phyloP scores from a whole-genome alignment of 2,888 invertebrate species.

The Argyresthia goedartella region DNA sequence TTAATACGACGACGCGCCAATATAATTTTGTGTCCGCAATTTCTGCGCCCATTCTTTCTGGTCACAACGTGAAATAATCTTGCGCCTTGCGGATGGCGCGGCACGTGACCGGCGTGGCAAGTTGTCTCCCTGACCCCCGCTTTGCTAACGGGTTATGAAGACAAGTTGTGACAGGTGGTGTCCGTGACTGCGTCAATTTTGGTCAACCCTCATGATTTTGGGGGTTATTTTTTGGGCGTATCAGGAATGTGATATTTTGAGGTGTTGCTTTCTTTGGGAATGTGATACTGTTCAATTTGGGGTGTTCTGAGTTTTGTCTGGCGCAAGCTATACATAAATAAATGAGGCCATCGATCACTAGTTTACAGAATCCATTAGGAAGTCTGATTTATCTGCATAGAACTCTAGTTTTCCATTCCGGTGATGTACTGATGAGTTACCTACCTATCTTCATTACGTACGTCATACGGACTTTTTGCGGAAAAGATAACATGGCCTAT shows the following conservation, averaged over 20 bases:
- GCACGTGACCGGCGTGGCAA: constrained; percentile 14
- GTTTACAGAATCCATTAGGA: too few species aligned
- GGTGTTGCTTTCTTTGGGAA: too few species aligned
- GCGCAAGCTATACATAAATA: too few species aligned
- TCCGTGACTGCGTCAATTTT: neutral
- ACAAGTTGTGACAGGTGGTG: constrained; percentile 1
- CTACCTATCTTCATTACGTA: too few species aligned
- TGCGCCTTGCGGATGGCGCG: neutral
- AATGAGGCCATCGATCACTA: too few species aligned
- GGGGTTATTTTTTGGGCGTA: neutral
- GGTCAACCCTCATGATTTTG: neutral
- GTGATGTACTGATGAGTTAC: too few species aligned
- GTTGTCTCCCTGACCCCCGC: neutral
- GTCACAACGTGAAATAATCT: constrained; percentile 15
- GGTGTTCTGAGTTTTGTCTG: too few species aligned
- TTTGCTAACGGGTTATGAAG: neutral
- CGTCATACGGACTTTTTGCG: too few species aligned
- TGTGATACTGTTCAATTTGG: too few species aligned
- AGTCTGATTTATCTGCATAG: too few species aligned
- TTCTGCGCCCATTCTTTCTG: constrained; percentile 16
- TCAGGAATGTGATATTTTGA: neutral
- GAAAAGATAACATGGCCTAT: too few species aligned
- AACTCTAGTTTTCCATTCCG: too few species aligned
- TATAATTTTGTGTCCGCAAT: constrained; percentile 10
- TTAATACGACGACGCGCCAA: constrained; percentile 11